A percentile compares a stretch with the other conserved stretches of the same genome.
phyloP scores from a whole-genome alignment of 2,888 invertebrate genomes.

The Theodoxus fluviatilis region DNA sequence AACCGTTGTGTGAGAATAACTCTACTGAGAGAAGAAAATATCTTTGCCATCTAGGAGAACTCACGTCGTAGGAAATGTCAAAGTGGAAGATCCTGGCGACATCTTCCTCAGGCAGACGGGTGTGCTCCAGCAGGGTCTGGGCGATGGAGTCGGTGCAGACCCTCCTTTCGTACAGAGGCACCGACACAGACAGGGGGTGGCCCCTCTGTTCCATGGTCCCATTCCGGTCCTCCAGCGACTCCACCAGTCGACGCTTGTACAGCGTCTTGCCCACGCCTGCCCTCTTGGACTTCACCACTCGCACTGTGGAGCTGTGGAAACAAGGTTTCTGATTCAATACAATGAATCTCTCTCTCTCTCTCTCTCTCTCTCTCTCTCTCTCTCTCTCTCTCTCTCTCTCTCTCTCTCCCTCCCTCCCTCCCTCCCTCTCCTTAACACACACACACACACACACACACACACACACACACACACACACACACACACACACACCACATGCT shows the following conservation, averaged over 20 bases:
- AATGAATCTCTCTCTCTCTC: no score
- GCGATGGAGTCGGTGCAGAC: slow-evolving; percentile 24
- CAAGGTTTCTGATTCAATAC: no score
- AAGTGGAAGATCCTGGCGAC: slow-evolving; percentile 40
- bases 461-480: no score
- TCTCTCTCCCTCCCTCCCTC: no score
- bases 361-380: no score
- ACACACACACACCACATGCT: no score
- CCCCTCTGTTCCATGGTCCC: no score
- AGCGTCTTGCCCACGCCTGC: slow-evolving; percentile 46
- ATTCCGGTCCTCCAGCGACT: slow-evolving; percentile 22
- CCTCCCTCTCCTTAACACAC: no score
- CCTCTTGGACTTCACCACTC: slow-evolving; percentile 40
- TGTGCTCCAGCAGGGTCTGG: slow-evolving; percentile 30
- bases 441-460: no score
- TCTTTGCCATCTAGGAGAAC: neutral
- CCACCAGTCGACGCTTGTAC: slow-evolving; percentile 33
- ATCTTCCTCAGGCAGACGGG: slow-evolving; percentile 10
- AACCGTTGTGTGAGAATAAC: no score
- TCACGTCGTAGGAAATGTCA: slow-evolving; percentile 46
- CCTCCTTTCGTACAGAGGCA: slow-evolving; percentile 11
- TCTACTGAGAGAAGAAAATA: neutral
- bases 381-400: no score
- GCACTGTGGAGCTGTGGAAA: slow-evolving; percentile 36
- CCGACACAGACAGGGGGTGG: slow-evolving; percentile 12